Evolutionary conservation across 2,888 invertebrate species (phyloP).

Genomic region (Glaucopsyche alexis): DNA sequence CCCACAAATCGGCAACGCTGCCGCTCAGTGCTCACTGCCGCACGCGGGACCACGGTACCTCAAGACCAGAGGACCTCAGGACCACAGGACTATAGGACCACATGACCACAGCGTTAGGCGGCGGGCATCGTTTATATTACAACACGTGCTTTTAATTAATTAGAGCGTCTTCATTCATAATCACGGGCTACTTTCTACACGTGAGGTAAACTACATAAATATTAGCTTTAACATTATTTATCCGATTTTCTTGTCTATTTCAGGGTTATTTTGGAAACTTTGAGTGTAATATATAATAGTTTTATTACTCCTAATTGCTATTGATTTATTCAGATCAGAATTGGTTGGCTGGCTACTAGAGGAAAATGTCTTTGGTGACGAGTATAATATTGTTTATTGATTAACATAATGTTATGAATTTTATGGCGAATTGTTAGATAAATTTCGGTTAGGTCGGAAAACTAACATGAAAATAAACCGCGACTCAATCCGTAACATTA

Average conservation of each 20-base stretch:
- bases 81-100: neutral
- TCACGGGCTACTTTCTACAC: neutral
- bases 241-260: neutral
- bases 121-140: neutral
- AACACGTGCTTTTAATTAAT: conserved; percentile 12
- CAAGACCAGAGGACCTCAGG: neutral
- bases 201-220: neutral
- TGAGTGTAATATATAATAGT: neutral
- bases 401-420: no score
- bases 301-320: neutral
- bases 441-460: no score
- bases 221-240: neutral
- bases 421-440: no score
- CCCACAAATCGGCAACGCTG: no score
- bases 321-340: neutral
- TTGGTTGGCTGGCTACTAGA: neutral
- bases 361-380: neutral
- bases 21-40: no score
- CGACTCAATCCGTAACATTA: no score
- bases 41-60: neutral
- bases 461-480: no score
- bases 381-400: no score
- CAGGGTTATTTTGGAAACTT: neutral
- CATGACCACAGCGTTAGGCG: neutral
- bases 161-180: conserved; percentile 3